phyloP scores from a whole-genome alignment of 2,888 invertebrate species.

The Drosophila hamatofila region DNA sequence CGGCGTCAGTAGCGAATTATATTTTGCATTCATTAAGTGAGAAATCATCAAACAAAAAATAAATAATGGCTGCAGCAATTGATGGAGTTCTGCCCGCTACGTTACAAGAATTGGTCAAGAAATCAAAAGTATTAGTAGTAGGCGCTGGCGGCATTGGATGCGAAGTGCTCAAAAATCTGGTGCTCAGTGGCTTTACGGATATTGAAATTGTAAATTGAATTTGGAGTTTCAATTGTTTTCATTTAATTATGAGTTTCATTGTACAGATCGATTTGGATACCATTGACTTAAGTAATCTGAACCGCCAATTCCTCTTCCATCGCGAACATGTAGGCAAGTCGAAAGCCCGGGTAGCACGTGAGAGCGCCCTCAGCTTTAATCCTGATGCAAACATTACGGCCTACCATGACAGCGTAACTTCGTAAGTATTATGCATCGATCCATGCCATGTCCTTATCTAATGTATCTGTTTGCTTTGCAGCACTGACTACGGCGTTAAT shows the following conservation, averaged over 20 bases:
- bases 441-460: neutral
- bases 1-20: constrained; percentile 64
- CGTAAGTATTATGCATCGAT: constrained; percentile 87
- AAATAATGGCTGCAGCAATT: constrained; percentile 88
- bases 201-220: constrained; percentile 94
- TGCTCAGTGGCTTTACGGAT: constrained; percentile 95
- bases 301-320: constrained; percentile 99
- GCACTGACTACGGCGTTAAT: constrained; percentile 94
- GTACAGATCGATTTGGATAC: constrained; percentile 98
- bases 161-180: constrained; percentile 98
- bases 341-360: constrained; percentile 96
- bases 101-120: constrained; percentile 88
- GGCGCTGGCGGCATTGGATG: constrained; percentile 99
- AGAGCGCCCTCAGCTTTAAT: constrained; percentile 95
- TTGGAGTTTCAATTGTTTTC: neutral
- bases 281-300: constrained; percentile 99
- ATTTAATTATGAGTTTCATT: neutral
- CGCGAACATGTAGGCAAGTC: constrained; percentile 99
- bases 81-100: constrained; percentile 89
- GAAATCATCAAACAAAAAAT: constrained; percentile 14
- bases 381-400: constrained; percentile 95
- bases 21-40: constrained; percentile 1
- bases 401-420: constrained; percentile 96
- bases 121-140: constrained; percentile 93
- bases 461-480: constrained; percentile 78